Conservation (phyloP, 1,140 invertebrate genomes). For the silkworm (Bombyx mori) region DNA sequence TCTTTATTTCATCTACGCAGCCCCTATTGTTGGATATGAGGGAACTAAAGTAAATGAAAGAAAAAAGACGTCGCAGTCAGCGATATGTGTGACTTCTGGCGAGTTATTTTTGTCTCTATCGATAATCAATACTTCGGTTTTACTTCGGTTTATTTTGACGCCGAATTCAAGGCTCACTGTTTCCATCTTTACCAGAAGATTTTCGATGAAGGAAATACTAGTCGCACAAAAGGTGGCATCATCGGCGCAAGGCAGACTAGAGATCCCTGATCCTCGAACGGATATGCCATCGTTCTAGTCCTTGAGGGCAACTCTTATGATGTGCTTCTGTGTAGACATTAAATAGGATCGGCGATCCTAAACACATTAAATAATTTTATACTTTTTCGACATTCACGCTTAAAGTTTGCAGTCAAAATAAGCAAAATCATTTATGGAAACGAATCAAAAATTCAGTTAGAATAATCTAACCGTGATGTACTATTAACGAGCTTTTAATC, state of each 20-base stretch:
- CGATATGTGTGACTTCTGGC: conserved; percentile 12
- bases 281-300: no score
- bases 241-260: conserved; percentile 7
- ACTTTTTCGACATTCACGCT: no score
- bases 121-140: conserved; percentile 20
- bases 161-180: conserved; percentile 11
- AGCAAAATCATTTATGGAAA: no score
- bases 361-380: no score
- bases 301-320: no score
- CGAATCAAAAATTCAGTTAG: no score
- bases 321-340: no score
- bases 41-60: conserved; percentile 11
- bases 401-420: no score
- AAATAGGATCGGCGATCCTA: no score
- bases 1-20: conserved; percentile 5
- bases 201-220: conserved; percentile 5
- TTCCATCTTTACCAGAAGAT: conserved; percentile 12
- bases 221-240: conserved; percentile 7
- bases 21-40: conserved; percentile 11
- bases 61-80: conserved; percentile 13
- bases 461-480: no score
- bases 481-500: no score
- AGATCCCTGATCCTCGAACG: not conserved
- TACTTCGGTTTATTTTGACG: conserved; percentile 13
- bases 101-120: conserved; percentile 12